Conservation (phyloP, 2,113 vertebrate genomes). For the Hyaena hyaena region DNA sequence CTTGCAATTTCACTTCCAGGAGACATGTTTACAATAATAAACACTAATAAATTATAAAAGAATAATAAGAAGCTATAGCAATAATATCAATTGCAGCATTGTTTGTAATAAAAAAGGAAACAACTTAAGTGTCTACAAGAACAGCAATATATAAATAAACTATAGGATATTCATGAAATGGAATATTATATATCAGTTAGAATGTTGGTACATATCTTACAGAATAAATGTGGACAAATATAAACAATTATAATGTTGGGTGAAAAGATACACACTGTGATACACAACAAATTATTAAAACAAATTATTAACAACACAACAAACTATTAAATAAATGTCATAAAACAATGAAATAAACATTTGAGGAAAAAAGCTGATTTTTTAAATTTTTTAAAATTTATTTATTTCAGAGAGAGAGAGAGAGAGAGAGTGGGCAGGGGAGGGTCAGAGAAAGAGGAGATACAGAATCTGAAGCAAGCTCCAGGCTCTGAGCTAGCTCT, state of each 20-base stretch:
- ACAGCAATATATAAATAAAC: background rate
- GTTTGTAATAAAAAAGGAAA: background rate
- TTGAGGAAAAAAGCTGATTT: background rate
- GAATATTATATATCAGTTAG: background rate
- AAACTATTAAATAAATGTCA: background rate
- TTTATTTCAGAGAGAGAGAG: no score
- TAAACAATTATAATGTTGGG: background rate
- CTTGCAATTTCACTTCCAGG: background rate
- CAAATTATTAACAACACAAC: background rate
- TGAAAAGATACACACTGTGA: background rate
- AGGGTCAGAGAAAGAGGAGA: rapidly evolving
- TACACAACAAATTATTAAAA: background rate
- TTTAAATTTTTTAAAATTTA: no score
- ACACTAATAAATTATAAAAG: no score
- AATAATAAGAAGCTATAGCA: background rate
- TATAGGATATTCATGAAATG: background rate
- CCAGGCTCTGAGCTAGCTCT: no score
- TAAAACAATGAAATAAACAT: background rate
- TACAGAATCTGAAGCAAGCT: no score
- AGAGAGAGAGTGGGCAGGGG: no score
- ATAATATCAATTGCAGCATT: background rate
- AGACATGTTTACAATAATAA: background rate
- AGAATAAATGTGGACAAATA: background rate
- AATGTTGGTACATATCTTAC: background rate
- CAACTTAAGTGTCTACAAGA: background rate